Evolutionary conservation across 2,113 vertebrate genomes (phyloP).

Genomic region (Dissostichus mawsoni): DNA sequence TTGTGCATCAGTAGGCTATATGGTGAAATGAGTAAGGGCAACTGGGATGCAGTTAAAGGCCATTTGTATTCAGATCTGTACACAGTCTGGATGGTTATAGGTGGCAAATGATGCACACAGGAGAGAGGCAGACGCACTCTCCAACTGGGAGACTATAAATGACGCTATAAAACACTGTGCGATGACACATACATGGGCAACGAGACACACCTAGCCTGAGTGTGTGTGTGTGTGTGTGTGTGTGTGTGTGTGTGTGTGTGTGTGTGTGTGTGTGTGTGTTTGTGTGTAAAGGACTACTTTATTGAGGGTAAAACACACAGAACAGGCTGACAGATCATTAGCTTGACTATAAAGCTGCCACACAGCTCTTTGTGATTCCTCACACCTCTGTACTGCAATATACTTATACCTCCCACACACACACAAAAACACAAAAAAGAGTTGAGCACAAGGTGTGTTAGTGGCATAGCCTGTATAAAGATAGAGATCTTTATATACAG

Average conservation of each 20-base stretch:
- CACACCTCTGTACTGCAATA: constrained; percentile 39
- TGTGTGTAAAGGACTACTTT: constrained; percentile 39
- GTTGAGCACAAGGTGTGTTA: not conserved
- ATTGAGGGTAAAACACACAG: constrained; percentile 35
- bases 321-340: constrained; percentile 43
- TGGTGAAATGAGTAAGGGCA: constrained; percentile 28
- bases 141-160: constrained; percentile 59
- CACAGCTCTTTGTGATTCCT: constrained; percentile 59
- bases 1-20: constrained; percentile 5
- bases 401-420: not conserved
- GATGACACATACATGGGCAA: constrained; percentile 48
- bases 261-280: constrained; percentile 12
- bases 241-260: constrained; percentile 20
- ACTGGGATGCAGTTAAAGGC: constrained; percentile 38
- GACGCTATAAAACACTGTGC: constrained; percentile 60
- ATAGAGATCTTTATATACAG: too few relatives aligned
- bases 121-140: constrained; percentile 34
- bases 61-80: constrained; percentile 72
- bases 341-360: constrained; percentile 56
- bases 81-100: constrained; percentile 46
- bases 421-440: constrained; percentile 1
- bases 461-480: too few relatives aligned
- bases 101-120: constrained; percentile 59
- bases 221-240: constrained; percentile 11
- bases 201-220: constrained; percentile 17